phyloP scores from a whole-genome alignment of 2,888 invertebrate species.

The Troides aeacus region DNA sequence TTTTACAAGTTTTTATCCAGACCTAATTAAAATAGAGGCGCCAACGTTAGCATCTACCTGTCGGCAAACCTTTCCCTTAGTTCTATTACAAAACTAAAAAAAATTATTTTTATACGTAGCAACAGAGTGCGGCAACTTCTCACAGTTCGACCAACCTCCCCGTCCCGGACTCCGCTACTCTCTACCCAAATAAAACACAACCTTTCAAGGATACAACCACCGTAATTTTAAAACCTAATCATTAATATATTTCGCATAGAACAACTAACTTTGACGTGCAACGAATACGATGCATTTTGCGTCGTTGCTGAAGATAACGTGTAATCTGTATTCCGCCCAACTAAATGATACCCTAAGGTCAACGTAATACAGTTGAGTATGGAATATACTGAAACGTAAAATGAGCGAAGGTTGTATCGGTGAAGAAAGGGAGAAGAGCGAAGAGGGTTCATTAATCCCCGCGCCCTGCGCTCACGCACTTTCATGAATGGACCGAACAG shows the following conservation, averaged over 20 bases:
- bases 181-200: conserved; percentile 71
- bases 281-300: conserved; percentile 43
- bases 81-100: conserved; percentile 76
- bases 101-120: conserved; percentile 69
- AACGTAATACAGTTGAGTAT: conserved; percentile 43
- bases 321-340: conserved; percentile 29
- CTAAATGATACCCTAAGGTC: conserved; percentile 39
- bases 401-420: conserved; percentile 51
- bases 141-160: conserved; percentile 59
- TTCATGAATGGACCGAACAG: conserved; percentile 80
- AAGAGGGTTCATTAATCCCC: conserved; percentile 78
- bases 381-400: conserved; percentile 20
- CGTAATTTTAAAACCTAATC: conserved; percentile 65
- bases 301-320: conserved; percentile 17
- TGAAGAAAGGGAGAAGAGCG: conserved; percentile 56
- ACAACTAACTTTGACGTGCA: conserved; percentile 45
- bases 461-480: conserved; percentile 80
- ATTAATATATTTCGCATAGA: conserved; percentile 42
- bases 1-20: conserved; percentile 42
- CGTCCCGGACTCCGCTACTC: conserved; percentile 43
- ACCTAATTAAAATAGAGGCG: conserved; percentile 73
- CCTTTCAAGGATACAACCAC: conserved; percentile 78
- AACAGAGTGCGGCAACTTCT: conserved; percentile 68
- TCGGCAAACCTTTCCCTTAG: conserved; percentile 70
- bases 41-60: conserved; percentile 69